Evolutionary conservation across 2,888 invertebrate species (phyloP), one percentile per base, ranked within the genome.

Genomic region (Phragmatobia fuliginosa): DNA sequence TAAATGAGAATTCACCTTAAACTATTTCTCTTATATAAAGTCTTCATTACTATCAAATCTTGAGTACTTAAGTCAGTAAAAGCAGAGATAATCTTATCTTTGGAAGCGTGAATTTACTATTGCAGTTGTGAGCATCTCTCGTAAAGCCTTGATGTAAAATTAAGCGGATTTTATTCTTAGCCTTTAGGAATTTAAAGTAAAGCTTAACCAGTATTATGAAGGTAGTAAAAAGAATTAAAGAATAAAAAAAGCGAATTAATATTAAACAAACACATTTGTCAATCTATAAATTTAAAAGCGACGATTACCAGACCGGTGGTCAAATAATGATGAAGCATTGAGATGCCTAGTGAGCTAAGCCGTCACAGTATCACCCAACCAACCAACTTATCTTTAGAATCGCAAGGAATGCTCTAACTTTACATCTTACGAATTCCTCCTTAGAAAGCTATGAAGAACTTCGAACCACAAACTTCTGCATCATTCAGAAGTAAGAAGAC

Each of bases 91-190:
- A 36, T 61, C 36, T 36, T 21, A 61, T 36, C 14, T 36, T 25
- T 16, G 28, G 56, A 21, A 62, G 38, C 45, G 14, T 28, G 56
- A 31, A 56, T 32, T 58, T 71, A 6, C n/a, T 66, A 58, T n/a
- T 21, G n/a, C n/a, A 72, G 68, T 45, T 61, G 63, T 56, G 68
- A 69, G 33, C 32, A 66, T 59, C n/a, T 18, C 66, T 66, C 49
- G 49, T 59, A 66, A 66, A 59, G 31, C 62, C 32, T 62, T 59
- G 70, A 62, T 62, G 59, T 21, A 21, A 58, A 62, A 70, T 70
- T 70, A 66, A 62, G 66, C 33, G 59, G 62, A 56, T 58, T 70
- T 70, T 33, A 45, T 41, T 18, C 58, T 11, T 18, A 56, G 58
- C 66, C 66, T 33, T 41, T 62, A 25, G 56, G 5, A 32, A 49